Conservation (phyloP, 2,113 vertebrate species). For the Glaucomys volans region DNA sequence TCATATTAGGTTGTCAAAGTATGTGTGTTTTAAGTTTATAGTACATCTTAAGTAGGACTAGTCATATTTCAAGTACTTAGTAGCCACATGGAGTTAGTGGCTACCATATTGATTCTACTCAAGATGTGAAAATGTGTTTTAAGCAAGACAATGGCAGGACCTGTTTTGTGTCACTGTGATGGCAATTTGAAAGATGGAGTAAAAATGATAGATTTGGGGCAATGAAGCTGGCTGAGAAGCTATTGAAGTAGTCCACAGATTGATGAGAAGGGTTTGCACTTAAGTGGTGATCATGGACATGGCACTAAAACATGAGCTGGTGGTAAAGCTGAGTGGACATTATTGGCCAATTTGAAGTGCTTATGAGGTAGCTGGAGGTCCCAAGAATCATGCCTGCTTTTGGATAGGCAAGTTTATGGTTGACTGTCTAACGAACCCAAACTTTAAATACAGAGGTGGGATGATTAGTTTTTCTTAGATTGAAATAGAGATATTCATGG, state of each 20-base stretch:
- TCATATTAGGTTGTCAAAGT: not conserved
- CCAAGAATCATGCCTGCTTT: not conserved
- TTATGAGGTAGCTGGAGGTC: not conserved
- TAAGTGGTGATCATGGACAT: not conserved
- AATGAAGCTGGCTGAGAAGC: not conserved
- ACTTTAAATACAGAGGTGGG: not conserved
- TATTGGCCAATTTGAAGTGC: not conserved
- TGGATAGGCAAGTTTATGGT: not conserved
- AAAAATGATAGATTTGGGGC: not conserved
- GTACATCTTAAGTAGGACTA: not conserved
- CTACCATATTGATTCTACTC: not conserved
- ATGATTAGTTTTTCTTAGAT: not conserved
- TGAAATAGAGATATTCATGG: not conserved
- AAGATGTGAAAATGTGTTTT: not conserved
- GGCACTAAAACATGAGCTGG: not conserved
- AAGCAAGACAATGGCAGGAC: not conserved
- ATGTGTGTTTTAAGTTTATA: not conserved
- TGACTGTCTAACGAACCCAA: not conserved
- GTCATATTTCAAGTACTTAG: not conserved
- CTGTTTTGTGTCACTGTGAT: not conserved
- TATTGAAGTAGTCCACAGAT: not conserved
- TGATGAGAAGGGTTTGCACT: not conserved
- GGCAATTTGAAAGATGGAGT: not conserved
- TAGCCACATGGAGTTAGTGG: not conserved
- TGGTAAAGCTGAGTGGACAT: not conserved